These are phyloP conservation scores for Sciurus vulgaris DNA, from an alignment of 2,797 vertebrate species.

Conservation along the genomic window DNA sequence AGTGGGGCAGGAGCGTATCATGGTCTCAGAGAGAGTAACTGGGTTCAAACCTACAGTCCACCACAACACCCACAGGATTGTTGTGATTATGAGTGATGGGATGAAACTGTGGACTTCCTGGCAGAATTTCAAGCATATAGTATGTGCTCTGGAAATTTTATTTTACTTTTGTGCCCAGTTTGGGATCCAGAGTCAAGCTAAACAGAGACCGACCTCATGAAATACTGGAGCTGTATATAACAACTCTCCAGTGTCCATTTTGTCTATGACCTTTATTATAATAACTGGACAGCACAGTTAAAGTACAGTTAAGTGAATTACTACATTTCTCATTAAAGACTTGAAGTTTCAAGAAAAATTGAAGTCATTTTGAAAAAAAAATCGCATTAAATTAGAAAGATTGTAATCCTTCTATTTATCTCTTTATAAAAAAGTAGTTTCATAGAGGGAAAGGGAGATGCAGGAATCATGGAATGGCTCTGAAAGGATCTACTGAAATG, in stretches of 20 bases:
- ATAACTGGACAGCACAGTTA: neutral
- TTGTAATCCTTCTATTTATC: neutral
- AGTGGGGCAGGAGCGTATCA: too few relatives aligned
- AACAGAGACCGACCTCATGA: neutral
- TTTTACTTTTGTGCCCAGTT: neutral
- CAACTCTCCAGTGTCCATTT: neutral
- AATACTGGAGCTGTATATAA: neutral
- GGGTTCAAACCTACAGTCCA: neutral
- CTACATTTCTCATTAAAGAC: slow-evolving; percentile 11
- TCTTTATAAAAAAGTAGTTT: neutral
- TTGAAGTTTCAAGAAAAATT: neutral
- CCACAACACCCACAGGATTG: neutral
- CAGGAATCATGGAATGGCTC: too few relatives aligned
- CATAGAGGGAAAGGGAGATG: too few relatives aligned
- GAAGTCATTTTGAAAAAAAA: slow-evolving; percentile 15
- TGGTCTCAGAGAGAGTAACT: neutral
- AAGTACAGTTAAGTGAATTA: neutral
- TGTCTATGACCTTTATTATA: neutral
- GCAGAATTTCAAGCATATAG: neutral
- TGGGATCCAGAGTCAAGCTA: neutral
- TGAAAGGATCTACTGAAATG: too few relatives aligned
- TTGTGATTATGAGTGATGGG: neutral
- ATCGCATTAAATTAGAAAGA: neutral
- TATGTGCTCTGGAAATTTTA: neutral
- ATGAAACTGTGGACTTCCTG: neutral